Conservation (phyloP, 2,113 vertebrate species). For the Cyprinodon variegatus region DNA sequence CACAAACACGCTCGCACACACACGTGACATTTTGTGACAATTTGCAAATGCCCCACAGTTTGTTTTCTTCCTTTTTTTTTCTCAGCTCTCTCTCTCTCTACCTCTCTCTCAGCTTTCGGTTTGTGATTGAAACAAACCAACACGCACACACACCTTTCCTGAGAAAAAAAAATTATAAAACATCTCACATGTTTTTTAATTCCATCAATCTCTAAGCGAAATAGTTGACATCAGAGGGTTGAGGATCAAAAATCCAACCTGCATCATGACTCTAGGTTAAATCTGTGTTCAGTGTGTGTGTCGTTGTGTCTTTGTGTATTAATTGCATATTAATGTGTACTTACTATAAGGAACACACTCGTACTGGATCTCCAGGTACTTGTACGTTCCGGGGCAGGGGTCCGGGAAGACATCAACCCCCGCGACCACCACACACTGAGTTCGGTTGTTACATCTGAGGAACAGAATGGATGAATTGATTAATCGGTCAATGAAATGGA, state of each 20-base stretch:
- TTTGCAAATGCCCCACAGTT: constrained; percentile 48
- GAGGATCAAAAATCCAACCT: constrained; percentile 31
- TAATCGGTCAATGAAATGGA: constrained; percentile 21
- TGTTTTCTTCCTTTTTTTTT: constrained; percentile 2
- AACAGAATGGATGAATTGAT: constrained; percentile 20
- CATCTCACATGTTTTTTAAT: constrained; percentile 14
- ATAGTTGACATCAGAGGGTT: constrained; percentile 48
- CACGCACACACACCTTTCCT: constrained; percentile 50
- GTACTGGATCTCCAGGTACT: constrained; percentile 94
- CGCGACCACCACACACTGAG: constrained; percentile 92
- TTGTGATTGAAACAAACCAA: constrained; percentile 17
- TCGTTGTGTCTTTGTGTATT: constrained; percentile 1
- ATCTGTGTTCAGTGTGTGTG: constrained; percentile 21
- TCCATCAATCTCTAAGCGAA: constrained; percentile 44
- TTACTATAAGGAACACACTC: constrained; percentile 96
- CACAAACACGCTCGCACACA: constrained; percentile 11
- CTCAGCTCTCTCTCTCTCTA: constrained; percentile 18
- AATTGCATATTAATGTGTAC: constrained; percentile 62
- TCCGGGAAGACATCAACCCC: constrained; percentile 92
- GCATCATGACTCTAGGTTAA: constrained; percentile 28
- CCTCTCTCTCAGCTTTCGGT: constrained; percentile 33
- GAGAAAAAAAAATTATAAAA: constrained; percentile 50
- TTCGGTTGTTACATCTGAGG: constrained; percentile 91
- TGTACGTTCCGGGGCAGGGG: constrained; percentile 93
- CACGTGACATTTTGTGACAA: constrained; percentile 38